Base-by-base conservation (phyloP, 2,797 vertebrate species). In the Basileuterus tristriatus region DNA sequence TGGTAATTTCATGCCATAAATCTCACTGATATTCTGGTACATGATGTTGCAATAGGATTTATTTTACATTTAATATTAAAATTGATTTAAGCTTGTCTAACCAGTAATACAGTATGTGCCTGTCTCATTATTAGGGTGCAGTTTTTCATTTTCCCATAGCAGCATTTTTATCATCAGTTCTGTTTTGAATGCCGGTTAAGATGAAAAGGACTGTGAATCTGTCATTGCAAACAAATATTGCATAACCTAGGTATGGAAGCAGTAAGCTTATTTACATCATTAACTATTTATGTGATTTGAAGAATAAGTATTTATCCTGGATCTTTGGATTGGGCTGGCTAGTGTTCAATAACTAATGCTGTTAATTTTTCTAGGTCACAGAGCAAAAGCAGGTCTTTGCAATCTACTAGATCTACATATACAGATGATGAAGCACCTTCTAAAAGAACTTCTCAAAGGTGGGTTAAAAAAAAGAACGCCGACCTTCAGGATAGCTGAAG, bases 41-140 rank as follows among this genome's bases (percentile, higher is more conserved):
- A 29, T 4, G 7, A 83, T 91, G 19, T 36, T 85, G 83, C 43
- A 68, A 85, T 53, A 75, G 30, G 23, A 75, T 91, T 81, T 91
- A 75, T 89, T 93, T 84, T 90, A 63, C 27, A 80, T 87, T 83
- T 80, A 78, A 68, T 74, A 89, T 74, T 59, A 80, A 95, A 64
- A 89, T 71, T 62, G 5, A 78, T 93, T 93, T 95, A 55, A 85
- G 19, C 44, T 81, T 69, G 39, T 69, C 55, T 80, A 91, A 55
- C 82, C 46, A 59, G 43, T 77, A 80, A 77, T 32, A 64, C 27
- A 72, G 12, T 52, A 92, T 62, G 9, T 41, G 15, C 15, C 29
- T 71, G 39, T 81, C 43, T 74, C 49, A 79, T 64, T 92, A 92
- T 62, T 75, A 71, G 19, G 29, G 34, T 44, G 52, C 34, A 78